Conservation (phyloP, 2,113 vertebrate genomes). For the Taxidea taxus region DNA sequence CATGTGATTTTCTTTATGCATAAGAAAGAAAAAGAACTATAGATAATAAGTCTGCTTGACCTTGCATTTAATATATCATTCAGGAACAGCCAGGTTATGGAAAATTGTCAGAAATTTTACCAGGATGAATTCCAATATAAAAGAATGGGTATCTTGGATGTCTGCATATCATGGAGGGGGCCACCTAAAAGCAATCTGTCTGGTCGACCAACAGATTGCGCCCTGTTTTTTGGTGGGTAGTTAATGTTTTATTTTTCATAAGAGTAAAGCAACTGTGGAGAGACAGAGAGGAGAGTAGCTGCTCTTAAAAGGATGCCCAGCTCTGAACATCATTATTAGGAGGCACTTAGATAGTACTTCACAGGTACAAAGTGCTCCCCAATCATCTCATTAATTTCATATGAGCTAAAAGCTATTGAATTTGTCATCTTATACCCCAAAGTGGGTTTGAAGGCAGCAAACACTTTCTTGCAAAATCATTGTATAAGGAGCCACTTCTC, state of each 20-base stretch:
- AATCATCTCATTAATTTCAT: neutral
- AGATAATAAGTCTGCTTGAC: neutral
- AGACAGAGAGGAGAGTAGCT: neutral
- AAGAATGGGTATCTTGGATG: neutral
- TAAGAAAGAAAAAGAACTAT: neutral
- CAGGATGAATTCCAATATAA: neutral
- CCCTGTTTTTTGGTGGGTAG: neutral
- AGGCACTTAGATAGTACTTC: slow-evolving; percentile 12
- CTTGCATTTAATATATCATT: neutral
- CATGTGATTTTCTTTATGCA: neutral
- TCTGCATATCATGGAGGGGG: neutral
- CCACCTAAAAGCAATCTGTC: neutral
- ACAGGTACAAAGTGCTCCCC: neutral
- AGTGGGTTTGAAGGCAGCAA: neutral
- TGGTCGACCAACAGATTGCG: neutral
- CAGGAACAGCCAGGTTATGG: neutral
- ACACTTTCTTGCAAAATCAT: neutral
- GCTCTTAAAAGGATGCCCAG: neutral
- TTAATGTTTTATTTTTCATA: neutral
- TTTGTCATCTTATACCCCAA: neutral
- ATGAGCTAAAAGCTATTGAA: neutral
- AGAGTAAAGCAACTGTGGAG: neutral
- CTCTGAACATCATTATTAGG: neutral
- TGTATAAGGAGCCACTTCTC: neutral
- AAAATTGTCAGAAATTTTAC: neutral